phyloP scores from a whole-genome alignment of 1,140 invertebrate species.

The Diabrotica virgifera region DNA sequence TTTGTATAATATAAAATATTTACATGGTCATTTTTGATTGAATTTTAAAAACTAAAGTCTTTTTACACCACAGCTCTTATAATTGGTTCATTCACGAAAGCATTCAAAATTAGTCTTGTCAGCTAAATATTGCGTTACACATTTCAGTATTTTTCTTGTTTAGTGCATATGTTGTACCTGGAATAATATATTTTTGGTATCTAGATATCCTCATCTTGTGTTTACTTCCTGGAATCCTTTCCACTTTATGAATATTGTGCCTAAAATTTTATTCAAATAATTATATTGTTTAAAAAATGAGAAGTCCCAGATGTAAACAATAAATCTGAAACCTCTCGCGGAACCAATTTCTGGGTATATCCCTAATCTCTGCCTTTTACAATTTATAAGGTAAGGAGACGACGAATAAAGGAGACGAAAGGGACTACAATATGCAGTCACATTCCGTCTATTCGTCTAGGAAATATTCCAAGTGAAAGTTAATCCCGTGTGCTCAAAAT shows the following conservation, averaged over 20 bases:
- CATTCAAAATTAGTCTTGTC: background rate
- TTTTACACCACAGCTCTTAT: slow-evolving; percentile 17
- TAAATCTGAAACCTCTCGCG: too few species aligned
- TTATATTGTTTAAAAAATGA: too few species aligned
- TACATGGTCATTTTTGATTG: background rate
- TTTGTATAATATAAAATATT: too few species aligned
- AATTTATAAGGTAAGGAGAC: too few species aligned
- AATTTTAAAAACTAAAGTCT: slow-evolving; percentile 1
- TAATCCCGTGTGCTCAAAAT: too few species aligned
- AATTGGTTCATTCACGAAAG: background rate
- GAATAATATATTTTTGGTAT: slow-evolving; percentile 51
- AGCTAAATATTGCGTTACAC: slow-evolving; percentile 53
- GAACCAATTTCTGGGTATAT: too few species aligned
- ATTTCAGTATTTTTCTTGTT: slow-evolving; percentile 80
- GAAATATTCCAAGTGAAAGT: too few species aligned
- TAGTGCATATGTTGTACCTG: slow-evolving; percentile 70
- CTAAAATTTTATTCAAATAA: slow-evolving; percentile 49
- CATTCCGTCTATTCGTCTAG: too few species aligned
- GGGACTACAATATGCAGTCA: too few species aligned
- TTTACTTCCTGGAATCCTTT: slow-evolving; percentile 66
- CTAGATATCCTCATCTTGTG: slow-evolving; percentile 61
- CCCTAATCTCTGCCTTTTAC: too few species aligned
- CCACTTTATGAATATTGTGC: slow-evolving; percentile 65
- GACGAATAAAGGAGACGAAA: too few species aligned
- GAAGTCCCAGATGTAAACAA: too few species aligned